Base-by-base conservation (phyloP, 2,113 vertebrate species). In the Chinchilla lanigera region DNA sequence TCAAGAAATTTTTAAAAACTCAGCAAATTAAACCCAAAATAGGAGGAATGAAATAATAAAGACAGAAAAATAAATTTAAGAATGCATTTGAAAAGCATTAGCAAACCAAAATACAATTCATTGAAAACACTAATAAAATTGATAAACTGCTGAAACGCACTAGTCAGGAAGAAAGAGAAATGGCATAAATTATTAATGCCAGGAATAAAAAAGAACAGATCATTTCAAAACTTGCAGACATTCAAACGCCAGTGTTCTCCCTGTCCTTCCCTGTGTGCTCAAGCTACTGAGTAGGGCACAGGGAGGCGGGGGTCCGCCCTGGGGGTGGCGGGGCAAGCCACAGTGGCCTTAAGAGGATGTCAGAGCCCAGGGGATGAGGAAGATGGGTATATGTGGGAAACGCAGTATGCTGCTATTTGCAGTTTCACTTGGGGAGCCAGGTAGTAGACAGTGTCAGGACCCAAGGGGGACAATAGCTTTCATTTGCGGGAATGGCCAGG, bases 11-110 rank as follows among this genome's bases (percentile, higher is more conserved):
- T 54, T 82, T 52, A 8, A n/a, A 52, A 65, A 24, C 41, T 9
- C 41, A 52, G 54, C 41, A 92, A 92, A 84, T 75, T 91, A 52
- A 86, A 78, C 26, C 65, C 58, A 82, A 92, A 93, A 24, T 63
- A 85, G 30, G 50, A 86, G n/a, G 33, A 52, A 86, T 75, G n/a
- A 96, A 87, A 88, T 63, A 95, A 94, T 82, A 56, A 73, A 77
- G 47, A 86, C 54, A 96, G 75, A 96, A 85, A 95, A 85, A 90
- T 2, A 87, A 60, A 85, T 12, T 52, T 22, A 93, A 92, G 88
- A 87, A 86, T 0, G 7, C 6, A 35, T 16, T 82, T 0, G 56
- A 84, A 93, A 50, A 97, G 30, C 60, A 94, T 52, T 22, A 73
- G 17, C 26, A 95, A 90, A 85, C 30, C n/a, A 89, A 86, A 86